Evolutionary conservation across 2,888 invertebrate genomes (phyloP).

Genomic region (Chelonus formosanus): DNA sequence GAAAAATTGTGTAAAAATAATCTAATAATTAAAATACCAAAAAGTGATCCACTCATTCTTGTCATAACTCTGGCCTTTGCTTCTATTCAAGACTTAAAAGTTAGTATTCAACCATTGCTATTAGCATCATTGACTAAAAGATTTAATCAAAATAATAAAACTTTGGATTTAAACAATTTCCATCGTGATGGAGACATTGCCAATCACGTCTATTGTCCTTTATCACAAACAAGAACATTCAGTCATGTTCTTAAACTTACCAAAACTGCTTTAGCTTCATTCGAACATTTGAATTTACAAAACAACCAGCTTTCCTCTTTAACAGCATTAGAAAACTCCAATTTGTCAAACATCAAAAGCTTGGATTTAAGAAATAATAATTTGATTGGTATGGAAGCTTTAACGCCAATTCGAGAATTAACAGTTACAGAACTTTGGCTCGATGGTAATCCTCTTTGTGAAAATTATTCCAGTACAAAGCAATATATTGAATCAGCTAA

Average conservation of each 20-base stretch:
- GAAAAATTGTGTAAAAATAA: slow-evolving; percentile 65
- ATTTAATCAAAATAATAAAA: slow-evolving; percentile 55
- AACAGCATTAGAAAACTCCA: slow-evolving; percentile 44
- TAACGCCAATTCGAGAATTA: slow-evolving; percentile 61
- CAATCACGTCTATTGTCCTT: slow-evolving; percentile 62
- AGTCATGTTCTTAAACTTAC: slow-evolving; percentile 63
- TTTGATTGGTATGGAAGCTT: slow-evolving; percentile 48
- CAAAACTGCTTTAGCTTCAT: slow-evolving; percentile 46
- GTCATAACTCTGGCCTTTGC: slow-evolving; percentile 64
- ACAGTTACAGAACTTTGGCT: slow-evolving; percentile 68
- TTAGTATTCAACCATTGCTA: slow-evolving; percentile 66
- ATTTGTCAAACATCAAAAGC: slow-evolving; percentile 48
- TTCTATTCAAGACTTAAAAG: slow-evolving; percentile 63
- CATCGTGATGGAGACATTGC: slow-evolving; percentile 63
- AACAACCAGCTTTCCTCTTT: slow-evolving; percentile 51
- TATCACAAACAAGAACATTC: slow-evolving; percentile 66
- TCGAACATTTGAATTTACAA: slow-evolving; percentile 53
- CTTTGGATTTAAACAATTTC: slow-evolving; percentile 64
- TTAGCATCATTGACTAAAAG: slow-evolving; percentile 59
- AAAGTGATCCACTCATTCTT: slow-evolving; percentile 55
- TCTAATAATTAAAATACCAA: slow-evolving; percentile 57
- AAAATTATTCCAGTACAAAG: slow-evolving; percentile 69
- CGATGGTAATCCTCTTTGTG: slow-evolving; percentile 78
- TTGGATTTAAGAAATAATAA: slow-evolving; percentile 59
- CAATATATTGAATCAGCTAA: slow-evolving; percentile 70